Evolutionary conservation across 2,888 invertebrate genomes (phyloP).

Genomic region (Drosophila incognita): DNA sequence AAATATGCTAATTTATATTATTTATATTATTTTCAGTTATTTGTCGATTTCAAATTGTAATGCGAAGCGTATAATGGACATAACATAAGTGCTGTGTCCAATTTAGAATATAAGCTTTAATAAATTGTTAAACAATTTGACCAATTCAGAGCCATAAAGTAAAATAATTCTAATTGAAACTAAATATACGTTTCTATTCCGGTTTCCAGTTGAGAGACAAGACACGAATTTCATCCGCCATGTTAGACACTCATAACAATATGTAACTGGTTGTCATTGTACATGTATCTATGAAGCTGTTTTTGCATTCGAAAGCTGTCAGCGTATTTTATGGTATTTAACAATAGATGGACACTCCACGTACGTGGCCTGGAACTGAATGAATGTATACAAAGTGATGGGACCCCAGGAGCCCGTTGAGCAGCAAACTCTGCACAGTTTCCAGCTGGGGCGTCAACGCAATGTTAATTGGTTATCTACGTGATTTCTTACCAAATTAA

Average conservation of each 20-base stretch:
- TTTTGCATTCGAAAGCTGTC: slow-evolving; percentile 70
- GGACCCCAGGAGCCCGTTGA: background rate
- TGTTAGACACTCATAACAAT: slow-evolving; percentile 30
- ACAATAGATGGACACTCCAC: slow-evolving; percentile 63
- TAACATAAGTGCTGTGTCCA: background rate
- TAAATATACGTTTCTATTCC: background rate
- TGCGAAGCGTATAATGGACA: slow-evolving; percentile 1
- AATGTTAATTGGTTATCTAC: slow-evolving; percentile 83
- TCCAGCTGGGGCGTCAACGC: slow-evolving; percentile 55
- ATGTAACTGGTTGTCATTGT: slow-evolving; percentile 29
- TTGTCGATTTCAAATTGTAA: slow-evolving; percentile 32
- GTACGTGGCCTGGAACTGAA: slow-evolving; percentile 71
- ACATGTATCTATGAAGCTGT: slow-evolving; percentile 23
- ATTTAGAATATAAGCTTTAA: background rate
- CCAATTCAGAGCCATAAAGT: background rate
- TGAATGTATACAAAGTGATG: slow-evolving; percentile 37
- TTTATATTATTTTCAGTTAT: slow-evolving; percentile 53
- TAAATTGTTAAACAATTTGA: background rate
- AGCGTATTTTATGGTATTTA: slow-evolving; percentile 71
- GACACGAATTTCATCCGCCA: slow-evolving; percentile 15
- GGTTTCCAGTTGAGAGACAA: background rate
- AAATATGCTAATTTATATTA: slow-evolving; percentile 76
- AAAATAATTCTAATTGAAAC: background rate
- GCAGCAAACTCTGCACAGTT: background rate
- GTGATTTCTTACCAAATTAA: slow-evolving; percentile 84